These are phyloP conservation scores for Aspidiotus destructor DNA, from an alignment of 2,888 invertebrate species.

Conservation along the genomic window DNA sequence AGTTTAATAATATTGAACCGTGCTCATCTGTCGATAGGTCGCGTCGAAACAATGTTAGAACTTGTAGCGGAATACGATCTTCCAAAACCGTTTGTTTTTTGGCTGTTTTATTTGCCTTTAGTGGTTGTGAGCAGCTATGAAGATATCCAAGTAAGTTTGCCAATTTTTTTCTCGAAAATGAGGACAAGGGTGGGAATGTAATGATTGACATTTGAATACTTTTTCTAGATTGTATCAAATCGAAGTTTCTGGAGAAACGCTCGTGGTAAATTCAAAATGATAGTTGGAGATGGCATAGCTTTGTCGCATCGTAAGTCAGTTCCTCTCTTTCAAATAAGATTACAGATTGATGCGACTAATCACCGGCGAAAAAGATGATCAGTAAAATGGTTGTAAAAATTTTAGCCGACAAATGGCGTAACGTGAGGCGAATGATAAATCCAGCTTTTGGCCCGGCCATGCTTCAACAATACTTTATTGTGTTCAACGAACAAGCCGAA, in stretches of 20 bases:
- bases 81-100: too few relatives aligned
- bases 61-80: too few relatives aligned
- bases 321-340: too few relatives aligned
- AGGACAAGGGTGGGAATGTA: not conserved
- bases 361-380: too few relatives aligned
- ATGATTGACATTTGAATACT: not conserved
- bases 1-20: too few relatives aligned
- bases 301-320: not conserved
- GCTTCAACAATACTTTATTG: conserved; percentile 42
- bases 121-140: not conserved
- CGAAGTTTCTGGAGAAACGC: not conserved
- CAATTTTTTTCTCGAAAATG: not conserved
- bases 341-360: too few relatives aligned
- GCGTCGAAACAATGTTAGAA: too few relatives aligned
- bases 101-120: not conserved
- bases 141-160: not conserved
- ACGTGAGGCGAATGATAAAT: conserved; percentile 44
- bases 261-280: not conserved
- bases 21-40: too few relatives aligned
- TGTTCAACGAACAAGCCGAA: conserved; percentile 42
- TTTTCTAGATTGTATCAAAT: not conserved
- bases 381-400: not conserved
- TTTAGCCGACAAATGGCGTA: conserved; percentile 45
- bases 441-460: conserved; percentile 47
- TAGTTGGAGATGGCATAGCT: not conserved